phyloP scores from a whole-genome alignment of 2,113 vertebrate genomes.

The Dicaeum eximium region DNA sequence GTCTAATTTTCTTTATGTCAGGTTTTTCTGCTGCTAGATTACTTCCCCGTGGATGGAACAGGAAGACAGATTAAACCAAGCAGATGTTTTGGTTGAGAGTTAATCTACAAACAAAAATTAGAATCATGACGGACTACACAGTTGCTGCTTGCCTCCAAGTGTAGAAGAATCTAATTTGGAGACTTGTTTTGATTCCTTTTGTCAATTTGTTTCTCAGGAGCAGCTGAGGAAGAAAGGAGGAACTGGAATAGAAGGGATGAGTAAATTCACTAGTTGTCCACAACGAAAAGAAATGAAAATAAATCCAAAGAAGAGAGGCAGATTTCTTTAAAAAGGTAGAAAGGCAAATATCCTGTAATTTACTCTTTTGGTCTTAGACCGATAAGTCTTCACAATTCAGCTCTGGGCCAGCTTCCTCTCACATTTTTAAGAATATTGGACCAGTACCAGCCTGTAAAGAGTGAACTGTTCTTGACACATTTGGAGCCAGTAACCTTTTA shows the following conservation, averaged over 20 bases:
- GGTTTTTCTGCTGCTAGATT: not conserved
- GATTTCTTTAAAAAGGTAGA: not conserved
- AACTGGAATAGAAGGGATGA: not conserved
- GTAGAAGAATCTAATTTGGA: not conserved
- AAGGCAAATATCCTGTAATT: not conserved
- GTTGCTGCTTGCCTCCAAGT: not conserved
- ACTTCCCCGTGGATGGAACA: not conserved
- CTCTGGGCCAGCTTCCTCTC: not conserved
- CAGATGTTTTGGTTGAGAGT: not conserved
- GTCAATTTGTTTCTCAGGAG: not conserved
- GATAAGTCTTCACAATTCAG: not conserved
- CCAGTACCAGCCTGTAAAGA: not conserved
- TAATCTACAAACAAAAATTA: not conserved
- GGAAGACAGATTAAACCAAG: not conserved
- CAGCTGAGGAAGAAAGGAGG: not conserved
- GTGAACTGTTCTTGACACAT: not conserved
- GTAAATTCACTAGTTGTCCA: not conserved
- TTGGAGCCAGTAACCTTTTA: not conserved
- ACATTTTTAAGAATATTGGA: not conserved
- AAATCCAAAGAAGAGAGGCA: not conserved
- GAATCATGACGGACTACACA: not conserved
- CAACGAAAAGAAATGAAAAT: not conserved
- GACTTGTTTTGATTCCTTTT: not conserved
- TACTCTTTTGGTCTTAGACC: not conserved
- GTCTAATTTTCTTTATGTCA: not conserved